phyloP scores from a whole-genome alignment of 2,888 invertebrate species.

The Hirudinaria manillensis region DNA sequence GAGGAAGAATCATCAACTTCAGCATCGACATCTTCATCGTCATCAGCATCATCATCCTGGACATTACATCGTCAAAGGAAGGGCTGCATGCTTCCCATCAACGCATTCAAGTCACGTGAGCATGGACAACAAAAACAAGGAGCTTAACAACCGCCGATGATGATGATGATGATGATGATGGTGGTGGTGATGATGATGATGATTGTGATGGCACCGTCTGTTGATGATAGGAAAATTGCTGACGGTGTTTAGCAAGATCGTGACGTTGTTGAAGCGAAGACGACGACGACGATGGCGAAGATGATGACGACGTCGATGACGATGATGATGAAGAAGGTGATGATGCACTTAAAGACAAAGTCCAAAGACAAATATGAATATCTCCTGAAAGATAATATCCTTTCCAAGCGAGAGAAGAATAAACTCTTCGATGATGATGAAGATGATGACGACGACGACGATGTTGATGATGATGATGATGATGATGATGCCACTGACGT shows the following conservation, averaged over 20 bases:
- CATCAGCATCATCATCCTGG: neutral
- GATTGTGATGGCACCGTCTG: no score
- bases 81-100: no score
- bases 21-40: conserved; percentile 11
- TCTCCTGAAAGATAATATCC: neutral
- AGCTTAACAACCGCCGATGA: conserved; percentile 16
- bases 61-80: conserved; percentile 16
- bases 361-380: neutral
- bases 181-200: conserved; percentile 18
- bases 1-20: conserved; percentile 6
- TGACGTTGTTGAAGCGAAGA: no score
- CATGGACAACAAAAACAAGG: no score
- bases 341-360: no score
- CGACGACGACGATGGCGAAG: conserved; percentile 25
- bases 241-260: no score
- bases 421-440: conserved; percentile 17
- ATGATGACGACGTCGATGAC: conserved; percentile 25
- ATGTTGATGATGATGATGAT: conserved; percentile 15
- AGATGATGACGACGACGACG: conserved; percentile 16
- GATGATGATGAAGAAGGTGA: conserved; percentile 25
- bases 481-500: no score
- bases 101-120: no score
- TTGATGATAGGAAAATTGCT: no score
- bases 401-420: neutral
- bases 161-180: conserved; percentile 17